phyloP scores from a whole-genome alignment of 2,888 invertebrate species.

The Hemicrepidius hirtus region DNA sequence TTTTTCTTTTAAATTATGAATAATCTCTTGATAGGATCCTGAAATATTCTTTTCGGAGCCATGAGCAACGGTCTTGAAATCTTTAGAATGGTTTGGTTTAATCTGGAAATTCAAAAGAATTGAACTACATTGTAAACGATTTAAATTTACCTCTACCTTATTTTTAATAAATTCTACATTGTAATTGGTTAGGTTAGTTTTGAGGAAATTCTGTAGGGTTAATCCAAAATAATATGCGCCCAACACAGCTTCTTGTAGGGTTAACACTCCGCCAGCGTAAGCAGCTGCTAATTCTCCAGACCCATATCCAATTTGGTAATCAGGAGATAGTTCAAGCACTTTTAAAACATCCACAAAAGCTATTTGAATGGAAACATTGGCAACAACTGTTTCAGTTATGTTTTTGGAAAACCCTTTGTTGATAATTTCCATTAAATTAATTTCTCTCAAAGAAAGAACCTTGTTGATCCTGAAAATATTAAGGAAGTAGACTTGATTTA shows the following conservation, averaged over 20 bases:
- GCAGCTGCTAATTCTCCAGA: constrained; percentile 94
- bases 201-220: neutral
- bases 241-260: constrained; percentile 81
- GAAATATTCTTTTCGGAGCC: neutral
- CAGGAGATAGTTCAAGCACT: constrained; percentile 69
- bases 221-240: constrained; percentile 10
- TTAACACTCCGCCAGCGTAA: constrained; percentile 91
- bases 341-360: constrained; percentile 72
- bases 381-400: neutral
- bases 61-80: neutral
- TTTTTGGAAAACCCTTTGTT: neutral
- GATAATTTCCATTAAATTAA: constrained; percentile 36
- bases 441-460: constrained; percentile 24
- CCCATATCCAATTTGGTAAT: constrained; percentile 78
- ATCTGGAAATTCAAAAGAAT: neutral
- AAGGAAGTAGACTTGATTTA: neutral
- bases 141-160: neutral
- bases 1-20: neutral
- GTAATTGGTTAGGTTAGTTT: neutral
- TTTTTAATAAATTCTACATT: neutral
- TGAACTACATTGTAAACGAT: too few relatives aligned
- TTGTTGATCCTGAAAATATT: constrained; percentile 36
- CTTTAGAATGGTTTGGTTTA: neutral
- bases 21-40: neutral
- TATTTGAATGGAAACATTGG: constrained; percentile 75